Base-by-base conservation (phyloP, 2,797 vertebrate species). In the Hippopotamyrus pictus region DNA sequence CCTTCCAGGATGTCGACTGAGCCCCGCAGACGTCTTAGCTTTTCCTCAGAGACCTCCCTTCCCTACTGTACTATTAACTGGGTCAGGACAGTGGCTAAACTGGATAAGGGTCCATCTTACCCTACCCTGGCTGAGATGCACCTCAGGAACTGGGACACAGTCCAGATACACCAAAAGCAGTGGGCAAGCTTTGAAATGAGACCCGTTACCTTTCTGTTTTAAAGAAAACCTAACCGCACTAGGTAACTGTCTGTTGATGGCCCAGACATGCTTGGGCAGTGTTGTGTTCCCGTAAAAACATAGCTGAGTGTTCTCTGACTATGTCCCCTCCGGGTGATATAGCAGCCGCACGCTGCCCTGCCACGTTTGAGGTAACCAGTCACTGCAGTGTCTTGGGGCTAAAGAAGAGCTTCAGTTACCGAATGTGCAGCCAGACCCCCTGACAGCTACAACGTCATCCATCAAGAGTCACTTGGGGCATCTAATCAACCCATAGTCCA, bases 1-100 rank as follows among this genome's bases (percentile, higher is more conserved):
- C 95, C 96, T 95, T 93, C 93, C 93, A 94, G 94, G 95, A 95
- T 93, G 93, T 93, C 88, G 41, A 86, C 57, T 69, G 91, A 88
- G 88, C 89, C 89, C 90, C 89, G 84, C 62, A 54, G 88, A 91
- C 90, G 65, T 92, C 89, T 89, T 90, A 90, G 93, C 92, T 91
- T 91, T 94, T 95, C 94, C 94, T 94, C 90, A 91, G 3, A 7
- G 11, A 92, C 89, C 93, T 91, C 87, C 14, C 90, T 90, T 91
- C 91, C 91, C 91, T 89, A 90, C 88, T 83, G 91, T 93, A 89
- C 92, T 90, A 93, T 94, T 93, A 94, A 95, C 90, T 95, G 91
- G 93, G 93, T 86, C 92, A 48, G 90, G 86, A 89, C 90, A 85
- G 41, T 90, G 41, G 83, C 86, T 41, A 88, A 25, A 73, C 90